Conservation (phyloP, 1,140 invertebrate genomes). For the Diuraphis noxia region DNA sequence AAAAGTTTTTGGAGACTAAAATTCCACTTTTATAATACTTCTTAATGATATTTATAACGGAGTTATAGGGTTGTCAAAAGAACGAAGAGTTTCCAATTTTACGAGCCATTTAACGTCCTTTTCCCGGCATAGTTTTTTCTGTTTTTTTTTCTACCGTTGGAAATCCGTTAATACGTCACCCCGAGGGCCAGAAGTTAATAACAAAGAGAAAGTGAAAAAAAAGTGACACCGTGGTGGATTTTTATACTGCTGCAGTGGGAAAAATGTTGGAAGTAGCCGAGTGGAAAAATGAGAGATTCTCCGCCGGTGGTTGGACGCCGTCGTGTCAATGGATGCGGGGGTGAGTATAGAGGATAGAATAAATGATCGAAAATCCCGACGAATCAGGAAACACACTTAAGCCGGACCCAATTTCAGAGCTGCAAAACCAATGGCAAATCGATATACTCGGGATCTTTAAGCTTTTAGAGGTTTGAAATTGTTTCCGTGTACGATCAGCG, state of each 20-base stretch:
- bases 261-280: constrained; percentile 30
- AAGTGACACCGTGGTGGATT: constrained; percentile 25
- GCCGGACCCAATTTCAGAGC: constrained; percentile 26
- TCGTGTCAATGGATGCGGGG: neutral
- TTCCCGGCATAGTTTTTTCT: neutral
- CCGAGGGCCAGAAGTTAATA: constrained; percentile 37
- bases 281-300: constrained; percentile 22
- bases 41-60: constrained; percentile 51
- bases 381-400: constrained; percentile 49
- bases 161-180: constrained; percentile 48
- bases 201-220: constrained; percentile 39
- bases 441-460: constrained; percentile 16
- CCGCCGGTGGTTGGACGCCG: neutral
- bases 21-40: constrained; percentile 43
- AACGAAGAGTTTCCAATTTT: constrained; percentile 53
- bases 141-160: neutral
- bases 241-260: neutral
- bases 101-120: constrained; percentile 52
- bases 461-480: constrained; percentile 34
- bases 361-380: constrained; percentile 44
- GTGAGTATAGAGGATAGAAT: neutral
- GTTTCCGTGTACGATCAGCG: constrained; percentile 41
- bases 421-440: constrained; percentile 24
- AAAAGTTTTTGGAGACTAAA: constrained; percentile 48
- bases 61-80: constrained; percentile 44